Base-by-base conservation (phyloP, 2,113 vertebrate species). In the Malurus melanocephalus region DNA sequence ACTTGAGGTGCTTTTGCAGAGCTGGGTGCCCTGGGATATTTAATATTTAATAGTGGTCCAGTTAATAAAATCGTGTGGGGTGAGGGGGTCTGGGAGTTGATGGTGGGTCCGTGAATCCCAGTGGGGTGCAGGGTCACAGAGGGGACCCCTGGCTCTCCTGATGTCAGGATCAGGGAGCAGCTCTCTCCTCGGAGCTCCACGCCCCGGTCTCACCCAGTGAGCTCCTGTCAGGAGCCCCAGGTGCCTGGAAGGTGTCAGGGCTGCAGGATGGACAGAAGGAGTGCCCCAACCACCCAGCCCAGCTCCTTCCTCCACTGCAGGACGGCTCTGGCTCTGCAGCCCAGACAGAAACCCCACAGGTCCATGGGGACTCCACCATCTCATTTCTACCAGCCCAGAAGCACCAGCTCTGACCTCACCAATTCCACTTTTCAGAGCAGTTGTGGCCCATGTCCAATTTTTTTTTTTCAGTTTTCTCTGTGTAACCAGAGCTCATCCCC, bases 401-500 rank as follows among this genome's bases (percentile, higher is more conserved):
- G 19, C 46, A 26, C 27, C 5, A 23, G 68, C 30, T 77, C 92
- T 75, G 48, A 67, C 92, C 85, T 80, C 73, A 85, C 91, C 94
- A 75, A 19, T 79, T 69, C 80, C 61, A 42, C 40, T 88, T 87
- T 85, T 81, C 79, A 93, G 81, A 93, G 90, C 90, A 48, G 94
- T 94, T 92, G 16, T 95, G 86, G 93, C 93, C 35, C 48, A 3
- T 28, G 40, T 92, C 92, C 95, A 96, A 87, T 93, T 10, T 8
- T 9, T 45, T 51, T 33, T 65, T 38, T 21, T 1, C 0, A 15
- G 7, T 8, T 26, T 59, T 93, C 85, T 80, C 68, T 72, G 26
- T 95, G 96, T 95, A 97, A 96, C 82, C 43, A 20, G 96, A 96
- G 90, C 81, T 92, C 86, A 94, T 87, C 94, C 85, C 93, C 68